Evolutionary conservation across 2,888 invertebrate species (phyloP), one percentile per base, ranked within the genome.

Genomic region (Tribolium freemani): DNA sequence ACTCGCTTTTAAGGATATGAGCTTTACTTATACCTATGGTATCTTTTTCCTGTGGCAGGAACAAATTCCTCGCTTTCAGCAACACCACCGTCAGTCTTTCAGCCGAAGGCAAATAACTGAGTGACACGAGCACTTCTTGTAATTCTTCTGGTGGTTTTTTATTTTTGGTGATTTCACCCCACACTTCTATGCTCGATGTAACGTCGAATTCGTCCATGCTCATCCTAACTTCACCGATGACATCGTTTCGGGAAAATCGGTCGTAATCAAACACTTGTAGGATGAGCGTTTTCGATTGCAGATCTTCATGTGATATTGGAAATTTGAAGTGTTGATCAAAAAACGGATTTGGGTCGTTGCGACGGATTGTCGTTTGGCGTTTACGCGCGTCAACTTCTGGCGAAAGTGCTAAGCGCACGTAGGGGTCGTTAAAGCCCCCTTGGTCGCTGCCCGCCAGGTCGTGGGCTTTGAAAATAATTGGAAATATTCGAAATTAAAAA

Each of bases 321-420:
- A 96, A 96, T 87, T 96, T 96, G 88, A 96, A 96, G 84, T 94
- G 94, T 84, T 96, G 95, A 88, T 96, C 94, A 86, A 96, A 96
- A 87, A 93, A 93, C 0, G 96, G 96, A 86, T 95, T 95, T 5
- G 93, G 90, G 80, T 95, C 94, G 84, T 94, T 94, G 71, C 94
- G 89, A 83, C 94, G 94, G 54, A 96, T 94, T 9, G 92, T 91
- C 0, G 96, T 96, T 86, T 96, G 95, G 3, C 96, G 90, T 75
- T 94, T 94, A 54, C 95, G 90, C 48, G 91, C 90, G 86, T 96
- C 96, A 10, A 96, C 94, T 83, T 94, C 93, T 0, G 96, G 96
- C n/a, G 91, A 88, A 10, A 96, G 87, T 48, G 90, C 90, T 5
- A 96, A 88, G 3, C 94, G 91, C 9, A 96, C 94, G 87, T 96